Evolutionary conservation across 2,113 vertebrate species (phyloP).

Genomic region (Probosciger aterrimus): DNA sequence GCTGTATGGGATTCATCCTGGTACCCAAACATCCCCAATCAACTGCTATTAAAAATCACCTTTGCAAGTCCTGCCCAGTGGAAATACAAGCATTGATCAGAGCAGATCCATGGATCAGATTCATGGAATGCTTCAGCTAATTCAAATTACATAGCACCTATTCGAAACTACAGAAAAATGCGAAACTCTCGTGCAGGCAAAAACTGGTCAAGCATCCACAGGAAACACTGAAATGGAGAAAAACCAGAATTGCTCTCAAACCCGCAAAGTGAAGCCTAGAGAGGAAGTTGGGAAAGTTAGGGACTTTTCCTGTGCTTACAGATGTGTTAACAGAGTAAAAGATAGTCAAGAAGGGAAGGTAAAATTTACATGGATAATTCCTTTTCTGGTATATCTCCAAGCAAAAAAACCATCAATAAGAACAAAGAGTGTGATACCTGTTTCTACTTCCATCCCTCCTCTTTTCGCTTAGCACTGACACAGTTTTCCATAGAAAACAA

Average conservation of each 20-base stretch:
- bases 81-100: background rate
- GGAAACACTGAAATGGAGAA: constrained; percentile 14
- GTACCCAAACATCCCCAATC: background rate
- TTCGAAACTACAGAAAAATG: background rate
- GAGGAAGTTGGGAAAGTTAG: constrained; percentile 37
- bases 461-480: background rate
- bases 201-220: background rate
- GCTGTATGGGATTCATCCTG: background rate
- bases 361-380: background rate
- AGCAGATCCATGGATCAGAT: background rate
- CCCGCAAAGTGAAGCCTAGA: background rate
- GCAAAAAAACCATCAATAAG: background rate
- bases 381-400: background rate
- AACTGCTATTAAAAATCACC: background rate
- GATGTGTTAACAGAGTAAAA: background rate
- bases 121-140: background rate
- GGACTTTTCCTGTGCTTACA: background rate
- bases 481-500: background rate
- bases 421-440: background rate
- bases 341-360: background rate
- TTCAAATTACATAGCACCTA: background rate
- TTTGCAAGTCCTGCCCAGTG: background rate
- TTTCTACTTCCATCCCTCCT: background rate
- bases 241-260: background rate
- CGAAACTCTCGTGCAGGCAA: background rate